Evolutionary conservation across 30 jellyfish, hydroid and myxozoan genomes (phyloP), one percentile per base, ranked within the genome.

Genomic region (Chrysaora quinquecirrha): DNA sequence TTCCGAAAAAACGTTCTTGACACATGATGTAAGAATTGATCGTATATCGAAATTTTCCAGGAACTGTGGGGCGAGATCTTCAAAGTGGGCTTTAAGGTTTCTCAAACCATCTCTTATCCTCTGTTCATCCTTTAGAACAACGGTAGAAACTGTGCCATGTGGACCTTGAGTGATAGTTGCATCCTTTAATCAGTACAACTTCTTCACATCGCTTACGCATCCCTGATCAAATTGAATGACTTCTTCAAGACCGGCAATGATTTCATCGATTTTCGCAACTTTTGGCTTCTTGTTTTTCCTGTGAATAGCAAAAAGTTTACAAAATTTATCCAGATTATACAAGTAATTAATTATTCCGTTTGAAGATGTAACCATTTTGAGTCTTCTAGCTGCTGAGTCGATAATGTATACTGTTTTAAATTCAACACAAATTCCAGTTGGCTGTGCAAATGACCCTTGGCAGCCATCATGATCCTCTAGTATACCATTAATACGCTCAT

Each of bases 391-490:
- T 29, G 80, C 61, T 33, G 80, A 67, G 31, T 67, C 80, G 30
- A 67, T 34, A 6, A 67, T 63, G 21, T 67, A 67, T 9, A 67
- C 6, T 6, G 63, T 73, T 2, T 48, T 73, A 1, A 1, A n/a
- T 23, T 71, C 83, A 6, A 34, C 71, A 22, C n/a, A 71, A 25
- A 71, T 35, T 16, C 83, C 83, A 71, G 83, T 71, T 71, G 83
- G 83, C 29, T 71, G 83, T 1, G 47, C 47, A 46, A 71, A 71
- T 22, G 12, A 46, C 3, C 83, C 83, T 71, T 28, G 46, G 19
- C 46, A 20, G 3, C 83, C 83, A 46, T 71, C 83, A 71, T 30
- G 68, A 4, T 71, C 70, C 3, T 46, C 83, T 71, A 34, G 24
- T 2, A 16, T 2, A 1, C 16, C 71, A 20, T 43, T 43, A 6